A percentile compares a stretch with the other conserved stretches of the same genome.
Conservation (phyloP, 2,797 vertebrate genomes). For the Lacerta agilis region DNA sequence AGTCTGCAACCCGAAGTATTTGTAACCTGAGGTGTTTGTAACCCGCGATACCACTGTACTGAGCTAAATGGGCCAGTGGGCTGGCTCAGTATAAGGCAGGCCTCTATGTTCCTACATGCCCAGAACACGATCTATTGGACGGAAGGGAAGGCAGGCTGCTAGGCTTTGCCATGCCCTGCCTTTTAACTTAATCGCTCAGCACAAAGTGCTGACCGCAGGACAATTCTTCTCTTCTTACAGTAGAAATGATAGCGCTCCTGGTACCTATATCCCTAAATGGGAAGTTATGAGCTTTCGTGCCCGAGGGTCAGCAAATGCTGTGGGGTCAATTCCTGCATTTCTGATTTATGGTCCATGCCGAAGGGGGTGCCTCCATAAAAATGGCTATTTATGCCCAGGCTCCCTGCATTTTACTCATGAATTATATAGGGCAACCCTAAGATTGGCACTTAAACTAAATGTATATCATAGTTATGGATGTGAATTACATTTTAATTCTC, state of each 20-base stretch:
- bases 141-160: conserved; percentile 4
- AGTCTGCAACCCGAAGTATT: too few species aligned
- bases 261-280: conserved; percentile 54
- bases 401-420: conserved; percentile 16
- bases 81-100: too few species aligned
- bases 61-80: too few species aligned
- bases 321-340: conserved; percentile 36
- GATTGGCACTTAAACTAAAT: conserved; percentile 47
- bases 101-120: too few species aligned
- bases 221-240: conserved; percentile 50
- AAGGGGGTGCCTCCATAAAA: conserved; percentile 18
- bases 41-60: too few species aligned
- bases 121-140: conserved; percentile 24
- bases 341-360: conserved; percentile 53
- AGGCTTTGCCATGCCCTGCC: conserved; percentile 31
- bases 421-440: conserved; percentile 37
- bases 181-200: conserved; percentile 48
- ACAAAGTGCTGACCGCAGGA: conserved; percentile 60
- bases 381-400: conserved; percentile 18
- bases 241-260: conserved; percentile 41
- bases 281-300: conserved; percentile 48
- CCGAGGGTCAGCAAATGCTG: conserved; percentile 41
- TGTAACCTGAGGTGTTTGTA: too few species aligned
- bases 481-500: conserved; percentile 50
- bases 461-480: conserved; percentile 12